Conservation (phyloP, 2,888 invertebrate species). For the Therioaphis trifolii region DNA sequence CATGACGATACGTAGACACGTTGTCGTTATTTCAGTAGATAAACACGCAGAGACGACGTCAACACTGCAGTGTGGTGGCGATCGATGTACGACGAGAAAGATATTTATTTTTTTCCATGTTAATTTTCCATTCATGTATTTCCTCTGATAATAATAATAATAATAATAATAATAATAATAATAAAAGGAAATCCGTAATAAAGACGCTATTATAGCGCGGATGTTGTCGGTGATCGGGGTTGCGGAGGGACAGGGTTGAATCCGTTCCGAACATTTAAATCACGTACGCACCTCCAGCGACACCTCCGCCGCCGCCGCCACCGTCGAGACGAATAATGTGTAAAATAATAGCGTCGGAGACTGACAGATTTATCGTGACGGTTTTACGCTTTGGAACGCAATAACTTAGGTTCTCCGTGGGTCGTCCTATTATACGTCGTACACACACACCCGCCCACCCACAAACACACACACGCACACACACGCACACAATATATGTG, state of each 20-base stretch:
- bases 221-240: neutral
- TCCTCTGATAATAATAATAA: too few relatives aligned
- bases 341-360: conserved; percentile 58
- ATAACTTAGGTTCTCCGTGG: conserved; percentile 43
- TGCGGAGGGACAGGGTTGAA: neutral
- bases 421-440: neutral
- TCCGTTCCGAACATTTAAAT: conserved; percentile 48
- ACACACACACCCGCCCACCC: neutral
- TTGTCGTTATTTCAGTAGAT: too few relatives aligned
- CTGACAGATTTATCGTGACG: conserved; percentile 60
- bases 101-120: too few relatives aligned
- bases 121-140: too few relatives aligned
- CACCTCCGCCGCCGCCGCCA: neutral
- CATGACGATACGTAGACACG: too few relatives aligned
- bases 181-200: conserved; percentile 8
- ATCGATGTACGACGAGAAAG: too few relatives aligned
- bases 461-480: neutral
- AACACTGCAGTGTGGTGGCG: too few relatives aligned
- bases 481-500: neutral
- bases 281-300: conserved; percentile 29
- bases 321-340: conserved; percentile 38
- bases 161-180: too few relatives aligned
- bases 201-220: neutral
- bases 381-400: conserved; percentile 54
- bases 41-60: too few relatives aligned